Evolutionary conservation across 2,797 vertebrate species (phyloP), one percentile per base, ranked within the genome.

Genomic region (Arrhamphus sclerolepis): DNA sequence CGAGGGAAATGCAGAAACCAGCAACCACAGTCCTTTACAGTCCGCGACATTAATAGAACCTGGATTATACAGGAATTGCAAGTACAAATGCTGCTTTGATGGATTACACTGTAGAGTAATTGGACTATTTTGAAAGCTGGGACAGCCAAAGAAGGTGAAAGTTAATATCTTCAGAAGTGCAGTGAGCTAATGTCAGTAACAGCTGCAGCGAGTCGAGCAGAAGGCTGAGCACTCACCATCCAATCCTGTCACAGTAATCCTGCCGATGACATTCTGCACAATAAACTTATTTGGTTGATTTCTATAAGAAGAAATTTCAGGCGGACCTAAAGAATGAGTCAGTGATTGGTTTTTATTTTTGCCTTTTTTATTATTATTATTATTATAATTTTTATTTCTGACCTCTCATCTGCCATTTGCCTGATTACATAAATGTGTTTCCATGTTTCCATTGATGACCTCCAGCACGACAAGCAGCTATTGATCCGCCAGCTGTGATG

Each of bases 351-450:
- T 61, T 52, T 50, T 26, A 6, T 26, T 26, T 26, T 26, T 26
- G 2, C 6, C 6, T 26, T 26, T 26, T 26, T 26, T 26, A 3
- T 26, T 3, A 26, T 26, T 26, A 3, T 26, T 26, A 26, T 26
- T 26, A 26, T 3, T 26, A 16, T 70, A 7, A 7, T 13, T 46
- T 21, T 46, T 7, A 13, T 34, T 57, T 38, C 22, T 68, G 43
- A 71, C 69, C 77, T 66, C 53, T 56, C 66, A 31, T 71, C 50
- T 75, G 70, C 63, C 66, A 26, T 70, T 74, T 29, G 59, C 68
- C 52, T 78, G 75, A 85, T 89, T 90, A 86, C 76, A 64, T 90
- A 89, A 87, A 73, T 57, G 65, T 67, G 66, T 71, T 85, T 82
- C 76, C 46, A 16, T 87, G 81, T 85, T 83, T 79, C 75, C 68